A percentile compares a stretch with the other conserved stretches of the same genome.
phyloP scores from a whole-genome alignment of 2,797 vertebrate genomes.

The Myotis daubentonii region DNA sequence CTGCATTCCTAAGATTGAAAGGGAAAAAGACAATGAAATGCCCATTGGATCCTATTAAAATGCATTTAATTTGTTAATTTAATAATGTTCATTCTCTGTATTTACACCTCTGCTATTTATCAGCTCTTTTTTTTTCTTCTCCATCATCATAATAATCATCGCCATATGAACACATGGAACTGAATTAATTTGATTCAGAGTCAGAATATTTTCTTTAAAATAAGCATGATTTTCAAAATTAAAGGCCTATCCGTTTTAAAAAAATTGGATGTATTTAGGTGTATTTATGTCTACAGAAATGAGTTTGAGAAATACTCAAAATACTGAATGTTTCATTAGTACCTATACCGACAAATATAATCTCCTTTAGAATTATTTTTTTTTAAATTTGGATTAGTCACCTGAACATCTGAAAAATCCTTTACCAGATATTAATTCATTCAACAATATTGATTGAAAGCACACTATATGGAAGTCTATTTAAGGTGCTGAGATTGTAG shows the following conservation, averaged over 20 bases:
- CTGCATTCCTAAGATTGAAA: neutral
- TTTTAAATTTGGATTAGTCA: neutral
- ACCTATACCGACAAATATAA: neutral
- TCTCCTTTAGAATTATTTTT: neutral
- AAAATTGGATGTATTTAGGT: neutral
- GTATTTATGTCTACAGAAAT: neutral
- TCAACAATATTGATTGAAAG: neutral
- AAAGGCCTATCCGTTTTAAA: neutral
- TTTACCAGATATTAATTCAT: neutral
- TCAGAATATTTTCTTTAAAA: neutral
- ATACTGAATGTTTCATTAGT: neutral
- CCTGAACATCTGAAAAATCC: neutral
- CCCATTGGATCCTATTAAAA: neutral
- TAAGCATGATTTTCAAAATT: slow-evolving; percentile 16
- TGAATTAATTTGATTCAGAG: neutral
- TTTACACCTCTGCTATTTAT: neutral
- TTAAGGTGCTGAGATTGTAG: neutral
- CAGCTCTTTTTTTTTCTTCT: neutral
- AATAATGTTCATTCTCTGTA: neutral
- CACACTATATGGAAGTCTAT: neutral
- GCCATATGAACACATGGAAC: neutral
- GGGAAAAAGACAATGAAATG: neutral
- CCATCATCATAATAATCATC: neutral
- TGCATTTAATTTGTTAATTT: neutral
- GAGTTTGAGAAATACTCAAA: neutral